Conservation (phyloP, 2,888 invertebrate species). For the Cremastinae sp. region DNA sequence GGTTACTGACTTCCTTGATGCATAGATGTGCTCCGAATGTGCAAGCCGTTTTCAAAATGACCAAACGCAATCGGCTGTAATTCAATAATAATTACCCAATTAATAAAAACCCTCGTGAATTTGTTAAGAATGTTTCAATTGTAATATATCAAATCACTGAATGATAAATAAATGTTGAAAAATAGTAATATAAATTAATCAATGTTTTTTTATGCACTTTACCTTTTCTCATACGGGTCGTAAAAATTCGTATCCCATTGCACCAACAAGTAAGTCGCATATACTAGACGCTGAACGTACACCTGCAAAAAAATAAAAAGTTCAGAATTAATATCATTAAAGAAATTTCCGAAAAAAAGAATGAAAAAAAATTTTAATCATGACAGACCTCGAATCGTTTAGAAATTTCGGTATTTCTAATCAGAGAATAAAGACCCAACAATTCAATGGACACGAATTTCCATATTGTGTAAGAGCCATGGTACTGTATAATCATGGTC, state of each 20-base stretch:
- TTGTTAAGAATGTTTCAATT: neutral
- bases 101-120: too few relatives aligned
- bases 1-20: slow-evolving; percentile 46
- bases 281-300: slow-evolving; percentile 24
- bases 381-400: slow-evolving; percentile 23
- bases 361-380: neutral
- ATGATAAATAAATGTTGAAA: neutral
- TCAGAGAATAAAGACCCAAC: slow-evolving; percentile 42
- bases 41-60: slow-evolving; percentile 63
- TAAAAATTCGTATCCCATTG: slow-evolving; percentile 19
- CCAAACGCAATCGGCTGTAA: slow-evolving; percentile 61
- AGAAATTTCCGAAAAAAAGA: neutral
- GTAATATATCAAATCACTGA: neutral
- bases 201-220: slow-evolving; percentile 27
- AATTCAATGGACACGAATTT: slow-evolving; percentile 58
- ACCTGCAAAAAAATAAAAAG: neutral
- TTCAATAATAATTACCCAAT: neutral
- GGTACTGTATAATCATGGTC: slow-evolving; percentile 58
- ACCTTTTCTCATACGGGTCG: slow-evolving; percentile 56
- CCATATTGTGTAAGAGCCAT: slow-evolving; percentile 60
- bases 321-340: neutral
- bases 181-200: neutral
- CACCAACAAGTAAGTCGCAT: slow-evolving; percentile 25
- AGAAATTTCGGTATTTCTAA: slow-evolving; percentile 36
- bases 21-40: slow-evolving; percentile 54